Evolutionary conservation across 2,888 invertebrate genomes (phyloP), one percentile per base, ranked within the genome.

Genomic region (Cordylochernes scorpioides): DNA sequence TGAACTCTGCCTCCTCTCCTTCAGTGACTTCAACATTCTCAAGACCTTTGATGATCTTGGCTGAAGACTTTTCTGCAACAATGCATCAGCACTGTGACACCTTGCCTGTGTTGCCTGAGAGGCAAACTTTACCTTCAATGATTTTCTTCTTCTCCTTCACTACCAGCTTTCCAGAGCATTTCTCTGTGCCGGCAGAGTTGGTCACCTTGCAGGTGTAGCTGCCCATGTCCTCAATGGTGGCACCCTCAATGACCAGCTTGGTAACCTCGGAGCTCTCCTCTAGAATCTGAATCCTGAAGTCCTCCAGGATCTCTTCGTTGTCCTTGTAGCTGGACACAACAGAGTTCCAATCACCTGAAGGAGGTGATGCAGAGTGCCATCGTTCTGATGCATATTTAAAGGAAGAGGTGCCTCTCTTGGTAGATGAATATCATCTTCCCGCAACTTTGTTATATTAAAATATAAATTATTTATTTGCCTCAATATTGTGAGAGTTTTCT

Each of bases 301-400:
- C 62, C 25, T 66, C 63, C 15, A 61, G 57, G 39, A 88, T 69
- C 46, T 69, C 66, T 28, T 62, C 60, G 27, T 64, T 70, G 47
- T 84, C 69, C 50, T 84, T 86, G 51, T 62, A 78, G 60, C 84
- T 82, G 46, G 17, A 49, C n/a, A n/a, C n/a, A n/a, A n/a, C n/a
- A n/a, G n/a, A n/a, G n/a, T n/a, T n/a, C n/a, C n/a, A n/a, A n/a
- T n/a, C n/a, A n/a, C n/a, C n/a, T n/a, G n/a, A n/a, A n/a, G n/a
- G n/a, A n/a, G n/a, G n/a, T n/a, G n/a, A n/a, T n/a, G n/a, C n/a
- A n/a, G n/a, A n/a, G n/a, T n/a, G n/a, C n/a, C n/a, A n/a, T n/a
- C n/a, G n/a, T n/a, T n/a, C n/a, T n/a, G n/a, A n/a, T n/a, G n/a
- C n/a, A n/a, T n/a, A n/a, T n/a, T n/a, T n/a, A n/a, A n/a, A n/a